These are phyloP conservation scores for Dipodomys stephensi DNA, from an alignment of 2,113 vertebrate species.

Conservation along the genomic window DNA sequence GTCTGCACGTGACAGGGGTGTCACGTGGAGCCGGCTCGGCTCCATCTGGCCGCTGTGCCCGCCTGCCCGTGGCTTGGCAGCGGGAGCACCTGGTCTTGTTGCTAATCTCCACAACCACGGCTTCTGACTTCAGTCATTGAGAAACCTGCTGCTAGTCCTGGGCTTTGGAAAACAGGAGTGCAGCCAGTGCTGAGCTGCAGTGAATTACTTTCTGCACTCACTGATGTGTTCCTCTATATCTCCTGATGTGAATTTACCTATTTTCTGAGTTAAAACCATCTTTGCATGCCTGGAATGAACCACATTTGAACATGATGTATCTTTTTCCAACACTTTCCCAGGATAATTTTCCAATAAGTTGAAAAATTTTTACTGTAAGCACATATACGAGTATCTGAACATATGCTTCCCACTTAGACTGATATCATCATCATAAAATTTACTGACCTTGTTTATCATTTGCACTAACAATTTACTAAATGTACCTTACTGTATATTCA, in stretches of 20 bases:
- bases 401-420: background rate
- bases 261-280: background rate
- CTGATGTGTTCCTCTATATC: too few relatives aligned
- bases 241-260: too few relatives aligned
- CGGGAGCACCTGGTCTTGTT: background rate
- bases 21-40: fast-evolving
- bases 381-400: too few relatives aligned
- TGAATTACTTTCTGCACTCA: fast-evolving
- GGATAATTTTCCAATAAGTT: background rate
- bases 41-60: fast-evolving
- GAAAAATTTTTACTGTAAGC: background rate
- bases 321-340: background rate
- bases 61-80: too few relatives aligned
- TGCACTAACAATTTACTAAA: background rate
- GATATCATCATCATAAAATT: background rate
- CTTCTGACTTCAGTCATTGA: fast-evolving
- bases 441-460: background rate
- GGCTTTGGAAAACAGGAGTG: too few relatives aligned
- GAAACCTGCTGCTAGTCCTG: fast-evolving
- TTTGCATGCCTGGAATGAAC: background rate
- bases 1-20: fast-evolving
- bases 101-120: background rate
- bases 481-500: too few relatives aligned
- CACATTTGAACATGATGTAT: background rate
- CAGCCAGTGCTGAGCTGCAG: background rate